phyloP scores from a whole-genome alignment of 2,113 vertebrate genomes.

The Plecotus auritus region DNA sequence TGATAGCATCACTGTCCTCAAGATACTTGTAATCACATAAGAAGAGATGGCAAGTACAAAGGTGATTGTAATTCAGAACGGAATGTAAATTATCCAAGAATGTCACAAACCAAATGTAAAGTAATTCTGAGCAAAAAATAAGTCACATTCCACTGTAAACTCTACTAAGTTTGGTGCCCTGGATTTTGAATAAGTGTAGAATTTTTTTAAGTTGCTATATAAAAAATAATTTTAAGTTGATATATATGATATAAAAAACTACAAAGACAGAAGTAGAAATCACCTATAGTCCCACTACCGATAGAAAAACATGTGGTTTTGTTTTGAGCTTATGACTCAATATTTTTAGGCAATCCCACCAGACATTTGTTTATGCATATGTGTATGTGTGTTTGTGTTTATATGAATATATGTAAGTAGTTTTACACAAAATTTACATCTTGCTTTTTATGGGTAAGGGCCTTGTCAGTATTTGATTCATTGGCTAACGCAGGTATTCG shows the following conservation, averaged over 20 bases:
- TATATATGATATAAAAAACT: background rate
- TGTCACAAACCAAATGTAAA: background rate
- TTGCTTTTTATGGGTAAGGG: background rate
- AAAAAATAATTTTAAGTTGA: background rate
- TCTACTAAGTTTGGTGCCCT: background rate
- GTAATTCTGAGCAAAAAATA: background rate
- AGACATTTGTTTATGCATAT: background rate
- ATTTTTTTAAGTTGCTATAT: background rate
- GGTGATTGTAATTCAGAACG: background rate
- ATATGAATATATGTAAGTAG: background rate
- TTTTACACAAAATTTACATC: background rate
- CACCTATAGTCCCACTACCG: background rate
- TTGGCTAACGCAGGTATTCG: background rate
- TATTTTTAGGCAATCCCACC: background rate
- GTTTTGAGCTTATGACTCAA: background rate
- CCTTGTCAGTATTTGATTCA: background rate
- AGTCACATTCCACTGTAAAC: background rate
- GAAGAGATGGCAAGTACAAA: background rate
- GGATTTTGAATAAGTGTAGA: background rate
- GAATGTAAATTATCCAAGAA: background rate
- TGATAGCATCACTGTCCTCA: background rate
- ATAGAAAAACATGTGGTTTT: background rate
- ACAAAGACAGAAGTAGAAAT: conserved; percentile 10
- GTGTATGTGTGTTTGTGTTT: background rate
- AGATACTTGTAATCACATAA: background rate